Percentiles rank a stretch among this genome's conserved stretches.
Conservation (phyloP, 2,888 invertebrate genomes). For the Automeris io region DNA sequence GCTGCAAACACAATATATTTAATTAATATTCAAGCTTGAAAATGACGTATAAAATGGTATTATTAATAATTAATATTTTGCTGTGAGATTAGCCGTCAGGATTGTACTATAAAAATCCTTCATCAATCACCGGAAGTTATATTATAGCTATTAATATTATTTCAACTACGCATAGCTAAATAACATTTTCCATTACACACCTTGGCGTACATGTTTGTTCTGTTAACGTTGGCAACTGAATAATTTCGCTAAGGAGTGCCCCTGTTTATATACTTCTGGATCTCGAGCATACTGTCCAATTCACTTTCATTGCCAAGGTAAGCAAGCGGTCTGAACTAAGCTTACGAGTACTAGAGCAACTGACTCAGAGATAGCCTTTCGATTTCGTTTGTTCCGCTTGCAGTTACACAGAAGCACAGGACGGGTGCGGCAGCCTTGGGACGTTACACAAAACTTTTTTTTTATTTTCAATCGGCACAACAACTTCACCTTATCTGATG, state of each 20-base stretch:
- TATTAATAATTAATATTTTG: too few species aligned
- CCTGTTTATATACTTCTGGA: conserved; percentile 66
- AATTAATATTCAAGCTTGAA: too few species aligned
- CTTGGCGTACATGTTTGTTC: conserved; percentile 74
- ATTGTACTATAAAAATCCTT: too few species aligned
- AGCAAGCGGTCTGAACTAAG: conserved; percentile 40
- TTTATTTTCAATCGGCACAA: too few species aligned
- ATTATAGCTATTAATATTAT: neutral
- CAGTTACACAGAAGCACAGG: conserved; percentile 32
- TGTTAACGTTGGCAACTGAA: conserved; percentile 71
- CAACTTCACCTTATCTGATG: too few species aligned
- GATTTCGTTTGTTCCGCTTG: conserved; percentile 60
- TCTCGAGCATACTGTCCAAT: conserved; percentile 47
- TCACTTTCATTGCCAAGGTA: conserved; percentile 75
- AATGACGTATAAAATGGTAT: too few species aligned
- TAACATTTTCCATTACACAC: conserved; percentile 37
- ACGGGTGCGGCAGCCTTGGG: conserved; percentile 44
- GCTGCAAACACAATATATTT: conserved; percentile 4
- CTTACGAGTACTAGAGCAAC: conserved; percentile 30
- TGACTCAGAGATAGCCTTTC: conserved; percentile 72
- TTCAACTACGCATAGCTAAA: neutral
- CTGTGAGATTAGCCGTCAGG: too few species aligned
- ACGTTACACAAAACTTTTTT: conserved; percentile 24
- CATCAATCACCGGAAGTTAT: too few species aligned
- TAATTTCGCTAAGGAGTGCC: conserved; percentile 60